Percentiles rank a stretch among this genome's conserved stretches.
phyloP scores from a whole-genome alignment of 1,140 invertebrate genomes.

The Danaus plexippus region DNA sequence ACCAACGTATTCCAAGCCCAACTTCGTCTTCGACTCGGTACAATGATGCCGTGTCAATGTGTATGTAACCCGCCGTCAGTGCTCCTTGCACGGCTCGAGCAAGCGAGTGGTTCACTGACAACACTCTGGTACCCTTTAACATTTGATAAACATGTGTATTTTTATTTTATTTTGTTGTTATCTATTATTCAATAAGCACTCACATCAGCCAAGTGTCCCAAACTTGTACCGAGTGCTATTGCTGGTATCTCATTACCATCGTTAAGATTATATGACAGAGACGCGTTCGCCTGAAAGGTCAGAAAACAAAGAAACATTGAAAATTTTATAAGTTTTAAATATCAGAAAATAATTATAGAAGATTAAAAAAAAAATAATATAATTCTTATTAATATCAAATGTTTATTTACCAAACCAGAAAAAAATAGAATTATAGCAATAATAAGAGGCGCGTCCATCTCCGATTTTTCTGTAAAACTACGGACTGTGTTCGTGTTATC shows the following conservation, averaged over 20 bases:
- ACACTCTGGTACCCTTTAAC: conserved; percentile 6
- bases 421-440: too few species aligned
- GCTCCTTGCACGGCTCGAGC: conserved; percentile 73
- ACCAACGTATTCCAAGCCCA: conserved; percentile 75
- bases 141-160: too few species aligned
- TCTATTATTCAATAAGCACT: conserved; percentile 18
- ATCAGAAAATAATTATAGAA: too few species aligned
- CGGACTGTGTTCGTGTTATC: too few species aligned
- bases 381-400: too few species aligned
- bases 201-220: conserved; percentile 49
- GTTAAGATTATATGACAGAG: conserved; percentile 30
- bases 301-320: conserved; percentile 22
- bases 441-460: too few species aligned
- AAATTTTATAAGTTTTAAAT: conserved; percentile 6
- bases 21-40: conserved; percentile 78
- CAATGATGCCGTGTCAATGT: conserved; percentile 78
- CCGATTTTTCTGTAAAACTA: too few species aligned
- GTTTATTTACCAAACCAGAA: too few species aligned
- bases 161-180: too few species aligned
- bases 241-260: conserved; percentile 49
- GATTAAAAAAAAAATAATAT: too few species aligned
- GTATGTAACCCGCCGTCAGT: conserved; percentile 78
- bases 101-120: conserved; percentile 50
- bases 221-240: conserved; percentile 48
- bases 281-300: background rate